Evolutionary conservation across 2,888 invertebrate species (phyloP), one percentile per base, ranked within the genome.

Genomic region (Apamea sordens): DNA sequence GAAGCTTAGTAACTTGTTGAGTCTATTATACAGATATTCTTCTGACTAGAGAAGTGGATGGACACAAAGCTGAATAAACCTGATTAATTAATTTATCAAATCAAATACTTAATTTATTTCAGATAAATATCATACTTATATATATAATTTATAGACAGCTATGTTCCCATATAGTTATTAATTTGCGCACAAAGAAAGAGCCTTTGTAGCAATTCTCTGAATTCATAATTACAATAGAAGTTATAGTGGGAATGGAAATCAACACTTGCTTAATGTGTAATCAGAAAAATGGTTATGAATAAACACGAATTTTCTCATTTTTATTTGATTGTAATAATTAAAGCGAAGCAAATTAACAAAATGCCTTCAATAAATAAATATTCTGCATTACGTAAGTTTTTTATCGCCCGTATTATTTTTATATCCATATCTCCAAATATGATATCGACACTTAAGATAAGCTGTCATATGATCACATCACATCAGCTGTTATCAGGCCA

Each of bases 391-490:
- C 6, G 47, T 69, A 41, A 44, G 47, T 56, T 18, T 59, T 80
- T 65, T 61, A 65, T 75, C 72, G 32, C 0, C 5, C 13, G 13
- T 47, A 44, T 68, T 72, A 64, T 61, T 63, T 71, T 73, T 79
- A 63, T 79, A 68, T 61, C 6, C 3, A 7, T 73, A 86, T 76
- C 73, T 73, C 53, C 64, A 68, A 83, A 80, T 86, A 76, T 74
- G 63, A 70, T 77, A 80, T 80, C 64, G 32, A 84, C 28, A 80
- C 84, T 82, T 82, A 75, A 70, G 78, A 86, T 84, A 77, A 82
- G 36, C 65, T 70, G 69, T 65, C 73, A 75, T 56, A 71, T 79
- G 76, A 77, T 86, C 44, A 70, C 28, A 56, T 56, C 24, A n/a
- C 77, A 82, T 86, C 82, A 71, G 24, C 8, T 61, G 68, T 71